These are phyloP conservation scores for Dolichotis patagonum DNA, from an alignment of 2,113 vertebrate genomes.

Conservation along the genomic window DNA sequence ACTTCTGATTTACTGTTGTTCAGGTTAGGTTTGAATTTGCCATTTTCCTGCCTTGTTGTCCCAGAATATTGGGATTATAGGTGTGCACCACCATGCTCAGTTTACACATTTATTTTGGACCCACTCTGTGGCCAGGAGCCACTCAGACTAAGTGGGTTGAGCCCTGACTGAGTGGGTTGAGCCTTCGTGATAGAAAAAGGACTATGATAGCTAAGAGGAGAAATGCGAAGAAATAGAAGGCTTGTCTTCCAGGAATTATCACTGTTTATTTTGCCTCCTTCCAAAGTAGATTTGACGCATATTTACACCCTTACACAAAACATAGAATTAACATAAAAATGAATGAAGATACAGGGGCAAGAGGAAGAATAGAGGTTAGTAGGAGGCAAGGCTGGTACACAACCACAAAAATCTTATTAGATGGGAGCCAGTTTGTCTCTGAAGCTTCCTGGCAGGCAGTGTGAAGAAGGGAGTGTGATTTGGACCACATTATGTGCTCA, in stretches of 20 bases:
- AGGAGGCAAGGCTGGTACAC: not conserved
- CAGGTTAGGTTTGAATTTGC: not conserved
- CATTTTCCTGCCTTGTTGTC: not conserved
- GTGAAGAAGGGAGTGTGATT: not conserved
- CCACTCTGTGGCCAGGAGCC: not conserved
- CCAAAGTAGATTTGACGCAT: not conserved
- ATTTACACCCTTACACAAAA: not conserved
- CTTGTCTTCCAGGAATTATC: not conserved
- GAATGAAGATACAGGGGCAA: not conserved
- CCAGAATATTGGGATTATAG: not conserved
- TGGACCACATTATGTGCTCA: not conserved
- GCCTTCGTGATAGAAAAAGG: not conserved
- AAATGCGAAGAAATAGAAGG: not conserved
- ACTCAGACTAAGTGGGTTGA: not conserved
- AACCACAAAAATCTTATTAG: not conserved
- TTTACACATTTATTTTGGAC: not conserved
- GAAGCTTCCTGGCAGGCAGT: not conserved
- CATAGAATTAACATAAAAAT: not conserved
- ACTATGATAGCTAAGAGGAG: not conserved
- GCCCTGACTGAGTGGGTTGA: not conserved
- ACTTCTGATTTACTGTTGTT: not conserved
- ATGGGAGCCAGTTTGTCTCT: not conserved
- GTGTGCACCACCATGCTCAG: not conserved
- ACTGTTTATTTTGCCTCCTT: conserved; percentile 5
- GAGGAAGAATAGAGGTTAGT: not conserved